phyloP scores from a whole-genome alignment of 2,888 invertebrate species.

The Rotaria macrura region DNA sequence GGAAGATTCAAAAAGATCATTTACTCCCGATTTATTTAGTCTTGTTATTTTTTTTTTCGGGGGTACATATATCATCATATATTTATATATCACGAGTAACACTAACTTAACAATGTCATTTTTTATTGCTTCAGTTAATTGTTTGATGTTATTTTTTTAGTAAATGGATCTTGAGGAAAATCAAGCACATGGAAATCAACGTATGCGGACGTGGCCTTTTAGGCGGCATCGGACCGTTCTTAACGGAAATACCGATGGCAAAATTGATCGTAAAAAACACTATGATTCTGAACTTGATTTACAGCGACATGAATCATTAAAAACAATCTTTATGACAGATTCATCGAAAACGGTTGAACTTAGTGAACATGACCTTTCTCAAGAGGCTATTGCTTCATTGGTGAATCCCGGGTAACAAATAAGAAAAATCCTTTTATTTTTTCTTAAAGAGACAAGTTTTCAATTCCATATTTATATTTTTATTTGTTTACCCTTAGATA shows the following conservation, averaged over 20 bases:
- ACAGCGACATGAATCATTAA: not conserved
- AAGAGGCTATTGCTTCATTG: not conserved
- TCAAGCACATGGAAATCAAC: not conserved
- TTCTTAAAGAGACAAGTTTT: too few relatives aligned
- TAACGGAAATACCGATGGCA: not conserved
- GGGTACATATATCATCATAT: too few relatives aligned
- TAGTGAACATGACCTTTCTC: not conserved
- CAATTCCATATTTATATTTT: too few relatives aligned
- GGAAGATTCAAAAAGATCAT: too few relatives aligned
- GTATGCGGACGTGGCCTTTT: not conserved
- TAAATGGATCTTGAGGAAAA: not conserved
- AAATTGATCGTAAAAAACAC: not conserved
- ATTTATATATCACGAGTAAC: too few relatives aligned
- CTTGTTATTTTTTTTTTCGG: not conserved
- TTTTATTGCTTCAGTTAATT: not conserved
- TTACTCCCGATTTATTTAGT: not conserved
- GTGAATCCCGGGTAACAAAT: not conserved
- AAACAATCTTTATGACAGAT: not conserved
- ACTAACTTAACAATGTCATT: too few relatives aligned
- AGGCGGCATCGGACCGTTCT: not conserved
- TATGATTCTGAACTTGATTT: not conserved
- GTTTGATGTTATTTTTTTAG: not conserved
- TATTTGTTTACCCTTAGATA: too few relatives aligned
- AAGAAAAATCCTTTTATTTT: not conserved
- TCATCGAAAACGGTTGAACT: not conserved